Evolutionary conservation across 2,888 invertebrate species (phyloP), one percentile per base, ranked within the genome.

Genomic region (Tetragonula carbonaria): DNA sequence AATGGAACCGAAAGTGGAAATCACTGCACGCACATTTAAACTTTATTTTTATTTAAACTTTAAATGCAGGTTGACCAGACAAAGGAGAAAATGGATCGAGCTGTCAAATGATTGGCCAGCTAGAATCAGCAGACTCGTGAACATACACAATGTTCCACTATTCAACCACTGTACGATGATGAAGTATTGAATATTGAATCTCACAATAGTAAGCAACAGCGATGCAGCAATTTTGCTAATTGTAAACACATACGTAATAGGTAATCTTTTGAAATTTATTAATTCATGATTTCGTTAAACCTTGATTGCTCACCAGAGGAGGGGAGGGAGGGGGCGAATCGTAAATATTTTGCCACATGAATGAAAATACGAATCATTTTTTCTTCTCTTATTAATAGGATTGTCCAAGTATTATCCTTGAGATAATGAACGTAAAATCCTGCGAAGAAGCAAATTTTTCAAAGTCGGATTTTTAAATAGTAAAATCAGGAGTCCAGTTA

Each of bases 231-330:
- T 77, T 77, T 62, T 51, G 45, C 38, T 62, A 53, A 62, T 73
- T 28, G 14, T 13, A 81, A 73, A 77, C 53, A 50, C 55, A 57
- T 76, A 33, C 14, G 23, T 8, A 16, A 53, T 62, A 62, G 38
- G 13, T 50, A 55, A 70, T 66, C 66, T 80, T 84, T 74, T 70
- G 68, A 65, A 80, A 73, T 55, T 76, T 55, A 13, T 77, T 76
- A 73, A 65, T 57, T 66, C 59, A 45, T 28, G 80, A 67, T 53
- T 74, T 62, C 18, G 55, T 83, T 73, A 74, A 83, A 38, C 28
- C 28, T 28, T 76, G 70, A 70, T 53, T 33, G 73, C 55, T 68
- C 62, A 67, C 67, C 16, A 72, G 59, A 1, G 28, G 28, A 28
- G 28, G 28, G 28, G 28, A 38, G 33, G 0, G 33, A 2, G 5